Percentiles rank a stretch among this genome's conserved stretches.
Evolutionary conservation across 2,113 vertebrate genomes (phyloP).

Genomic region (Hiodon alosoides): DNA sequence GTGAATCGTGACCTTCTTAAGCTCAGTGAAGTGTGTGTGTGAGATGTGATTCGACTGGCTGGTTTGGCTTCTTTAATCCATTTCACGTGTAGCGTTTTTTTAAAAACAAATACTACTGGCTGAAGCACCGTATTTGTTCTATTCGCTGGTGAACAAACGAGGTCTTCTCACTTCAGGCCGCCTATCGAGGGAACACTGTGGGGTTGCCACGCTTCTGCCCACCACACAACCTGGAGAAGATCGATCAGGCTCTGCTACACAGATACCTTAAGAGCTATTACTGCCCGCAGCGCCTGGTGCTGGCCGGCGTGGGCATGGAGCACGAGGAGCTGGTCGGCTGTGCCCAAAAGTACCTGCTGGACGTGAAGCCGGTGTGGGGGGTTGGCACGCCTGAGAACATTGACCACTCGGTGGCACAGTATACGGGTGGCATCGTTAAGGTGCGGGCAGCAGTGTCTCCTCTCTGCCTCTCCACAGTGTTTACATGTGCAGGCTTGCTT

Average conservation of each 20-base stretch:
- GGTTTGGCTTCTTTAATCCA: too few relatives aligned
- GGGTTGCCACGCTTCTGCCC: slow-evolving; percentile 86
- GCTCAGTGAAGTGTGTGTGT: too few relatives aligned
- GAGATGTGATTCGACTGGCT: too few relatives aligned
- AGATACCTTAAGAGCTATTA: slow-evolving; percentile 83
- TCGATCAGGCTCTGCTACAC: slow-evolving; percentile 65
- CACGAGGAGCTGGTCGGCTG: slow-evolving; percentile 80
- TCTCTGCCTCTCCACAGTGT: too few relatives aligned
- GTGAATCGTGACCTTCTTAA: too few relatives aligned
- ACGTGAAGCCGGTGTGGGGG: slow-evolving; percentile 73
- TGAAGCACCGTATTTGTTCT: too few relatives aligned
- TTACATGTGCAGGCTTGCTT: not conserved
- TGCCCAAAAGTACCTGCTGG: slow-evolving; percentile 73
- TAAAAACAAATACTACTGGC: too few relatives aligned
- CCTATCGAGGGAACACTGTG: slow-evolving; percentile 84
- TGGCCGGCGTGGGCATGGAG: slow-evolving; percentile 87
- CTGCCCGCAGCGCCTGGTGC: slow-evolving; percentile 84
- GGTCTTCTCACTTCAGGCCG: slow-evolving; percentile 65
- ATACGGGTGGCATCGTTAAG: slow-evolving; percentile 88
- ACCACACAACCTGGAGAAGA: slow-evolving; percentile 69
- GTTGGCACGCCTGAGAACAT: slow-evolving; percentile 34
- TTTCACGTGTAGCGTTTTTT: too few relatives aligned
- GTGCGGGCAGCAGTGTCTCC: slow-evolving; percentile 46
- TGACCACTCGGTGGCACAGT: slow-evolving; percentile 85
- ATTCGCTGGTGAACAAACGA: too few relatives aligned